Conservation (phyloP, 2,113 vertebrate species). For the Corythaeola cristata region DNA sequence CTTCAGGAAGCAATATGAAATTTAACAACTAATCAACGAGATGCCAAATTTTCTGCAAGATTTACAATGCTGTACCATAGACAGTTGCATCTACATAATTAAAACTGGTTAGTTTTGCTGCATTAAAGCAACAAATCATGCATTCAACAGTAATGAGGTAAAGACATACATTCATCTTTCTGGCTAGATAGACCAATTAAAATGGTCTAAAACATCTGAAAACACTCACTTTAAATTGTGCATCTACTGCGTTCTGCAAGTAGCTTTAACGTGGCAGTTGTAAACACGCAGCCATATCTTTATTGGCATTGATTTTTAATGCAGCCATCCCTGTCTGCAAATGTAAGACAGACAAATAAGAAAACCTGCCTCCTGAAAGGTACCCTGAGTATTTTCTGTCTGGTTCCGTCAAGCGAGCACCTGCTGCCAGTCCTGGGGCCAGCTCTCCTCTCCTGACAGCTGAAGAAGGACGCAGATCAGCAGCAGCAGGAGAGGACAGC, state of each 20-base stretch:
- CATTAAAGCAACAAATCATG: neutral
- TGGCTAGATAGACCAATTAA: conserved; percentile 29
- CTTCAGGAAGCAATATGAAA: neutral
- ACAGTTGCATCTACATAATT: neutral
- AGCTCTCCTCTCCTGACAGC: neutral
- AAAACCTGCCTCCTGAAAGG: neutral
- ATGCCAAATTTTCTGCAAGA: conserved; percentile 18
- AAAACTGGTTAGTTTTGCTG: neutral
- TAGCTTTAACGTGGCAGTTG: neutral
- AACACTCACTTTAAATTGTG: neutral
- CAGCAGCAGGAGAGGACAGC: neutral
- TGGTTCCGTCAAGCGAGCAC: neutral
- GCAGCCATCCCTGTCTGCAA: neutral
- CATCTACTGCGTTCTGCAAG: neutral
- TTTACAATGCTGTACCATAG: neutral
- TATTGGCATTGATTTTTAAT: neutral
- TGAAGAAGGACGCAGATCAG: neutral
- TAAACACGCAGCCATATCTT: neutral
- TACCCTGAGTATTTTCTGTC: neutral
- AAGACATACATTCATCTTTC: neutral
- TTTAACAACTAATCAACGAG: neutral
- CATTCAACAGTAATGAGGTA: neutral
- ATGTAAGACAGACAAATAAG: neutral
- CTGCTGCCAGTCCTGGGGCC: neutral
- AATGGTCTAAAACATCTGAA: neutral